Base-by-base conservation (phyloP, 2,797 vertebrate genomes). In the Microctenopoma steveboyesi region DNA sequence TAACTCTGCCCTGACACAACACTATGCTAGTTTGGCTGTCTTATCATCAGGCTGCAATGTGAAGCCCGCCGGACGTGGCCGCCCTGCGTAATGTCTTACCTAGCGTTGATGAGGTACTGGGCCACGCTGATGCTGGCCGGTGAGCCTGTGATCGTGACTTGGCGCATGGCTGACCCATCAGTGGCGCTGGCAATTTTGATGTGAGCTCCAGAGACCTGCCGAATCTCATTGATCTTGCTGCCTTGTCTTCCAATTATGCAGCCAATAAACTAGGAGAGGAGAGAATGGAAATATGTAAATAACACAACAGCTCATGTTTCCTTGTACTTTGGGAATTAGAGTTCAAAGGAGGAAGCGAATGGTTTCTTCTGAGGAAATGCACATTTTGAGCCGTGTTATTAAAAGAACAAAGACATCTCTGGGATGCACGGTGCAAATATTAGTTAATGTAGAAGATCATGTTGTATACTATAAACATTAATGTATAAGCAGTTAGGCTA, bases 231-330 rank as follows among this genome's bases (percentile, higher is more conserved):
- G 94, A 98, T 98, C 94, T 97, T 97, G 89, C 95, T 97, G 92
- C 96, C 96, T 95, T 98, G 96, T 94, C 96, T 94, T 91, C 96
- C 96, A 95, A 98, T 98, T 94, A 98, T 98, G 94, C 96, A 97
- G 90, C 96, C 96, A 93, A 98, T 97, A 93, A 98, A 94, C 96
- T 98, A 71, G 82, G 51, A 51, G 58, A 69, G 57, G 45, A 22
- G 49, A 71, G 57, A 78, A 49, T 60, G 53, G 64, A 81, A 76
- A 74, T 55, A 81, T 74, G 84, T 69, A 70, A 85, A 86, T 79
- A 80, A 72, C 49, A 72, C 70, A 70, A 71, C 43, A 63, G 68
- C 54, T 78, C 70, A 37, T 69, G 64, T 80, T 72, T 62, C 43
- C 33, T 10, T 18, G 51, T 51, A 74, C 68, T 78, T 64, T 53